These are phyloP conservation scores for Cynaeus angustus DNA, from an alignment of 2,888 invertebrate species.

Conservation along the genomic window DNA sequence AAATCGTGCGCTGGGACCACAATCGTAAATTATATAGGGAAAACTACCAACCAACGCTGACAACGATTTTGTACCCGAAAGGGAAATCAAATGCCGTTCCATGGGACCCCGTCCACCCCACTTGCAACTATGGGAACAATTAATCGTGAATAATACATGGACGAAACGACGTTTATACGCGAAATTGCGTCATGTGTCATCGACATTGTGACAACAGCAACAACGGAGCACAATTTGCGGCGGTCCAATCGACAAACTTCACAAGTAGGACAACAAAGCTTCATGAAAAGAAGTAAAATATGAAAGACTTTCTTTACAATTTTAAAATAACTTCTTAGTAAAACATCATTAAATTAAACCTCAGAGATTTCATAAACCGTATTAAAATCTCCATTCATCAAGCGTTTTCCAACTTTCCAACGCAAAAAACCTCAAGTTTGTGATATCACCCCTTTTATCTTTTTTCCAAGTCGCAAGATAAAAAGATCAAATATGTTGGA, in stretches of 20 bases:
- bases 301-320: too few species aligned
- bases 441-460: conserved; percentile 1
- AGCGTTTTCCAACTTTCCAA: conserved; percentile 6
- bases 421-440: neutral
- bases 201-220: conserved; percentile 10
- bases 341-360: too few species aligned
- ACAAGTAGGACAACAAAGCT: neutral
- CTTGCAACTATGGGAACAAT: conserved; percentile 37
- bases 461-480: neutral
- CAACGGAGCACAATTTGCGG: neutral
- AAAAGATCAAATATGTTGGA: conserved; percentile 16
- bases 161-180: conserved; percentile 28
- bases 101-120: conserved; percentile 30
- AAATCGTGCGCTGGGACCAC: conserved; percentile 26
- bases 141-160: conserved; percentile 44
- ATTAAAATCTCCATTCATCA: conserved; percentile 22
- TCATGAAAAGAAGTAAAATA: neutral
- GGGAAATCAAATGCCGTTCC: conserved; percentile 41
- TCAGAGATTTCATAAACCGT: conserved; percentile 8
- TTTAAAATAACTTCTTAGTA: too few species aligned
- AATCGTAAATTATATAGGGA: conserved; percentile 44
- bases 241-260: neutral
- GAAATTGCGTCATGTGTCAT: conserved; percentile 35
- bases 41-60: conserved; percentile 25
- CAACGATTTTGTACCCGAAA: conserved; percentile 42